Conservation (phyloP, 2,888 invertebrate species). For the Nycteola revayana region DNA sequence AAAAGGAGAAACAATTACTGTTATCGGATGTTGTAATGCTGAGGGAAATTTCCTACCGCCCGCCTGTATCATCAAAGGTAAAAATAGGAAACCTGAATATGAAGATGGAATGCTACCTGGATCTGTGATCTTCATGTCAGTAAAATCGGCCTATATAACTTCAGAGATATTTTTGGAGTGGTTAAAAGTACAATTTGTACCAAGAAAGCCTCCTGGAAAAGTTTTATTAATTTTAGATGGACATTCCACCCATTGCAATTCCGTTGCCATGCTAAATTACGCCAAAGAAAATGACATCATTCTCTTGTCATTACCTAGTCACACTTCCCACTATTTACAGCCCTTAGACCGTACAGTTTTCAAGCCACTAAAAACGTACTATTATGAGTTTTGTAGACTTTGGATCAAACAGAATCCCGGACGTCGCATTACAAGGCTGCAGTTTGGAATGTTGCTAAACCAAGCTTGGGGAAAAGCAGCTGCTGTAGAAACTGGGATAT, state of each 20-base stretch:
- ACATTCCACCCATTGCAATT: slow-evolving; percentile 19
- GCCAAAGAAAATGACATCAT: slow-evolving; percentile 18
- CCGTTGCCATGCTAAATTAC: slow-evolving; percentile 19
- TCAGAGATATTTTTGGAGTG: slow-evolving; percentile 17
- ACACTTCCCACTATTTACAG: slow-evolving; percentile 25
- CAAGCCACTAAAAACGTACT: slow-evolving; percentile 34
- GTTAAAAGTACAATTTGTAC: slow-evolving; percentile 17
- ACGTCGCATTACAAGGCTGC: slow-evolving; percentile 10
- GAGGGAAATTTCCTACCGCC: slow-evolving; percentile 31
- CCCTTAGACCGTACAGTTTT: slow-evolving; percentile 23
- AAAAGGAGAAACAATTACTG: slow-evolving; percentile 40
- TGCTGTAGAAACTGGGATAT: slow-evolving; percentile 23
- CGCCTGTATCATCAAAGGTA: slow-evolving; percentile 4
- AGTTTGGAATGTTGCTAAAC: slow-evolving; percentile 17
- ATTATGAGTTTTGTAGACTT: slow-evolving; percentile 20
- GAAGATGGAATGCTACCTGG: slow-evolving; percentile 23
- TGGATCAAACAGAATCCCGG: slow-evolving; percentile 17
- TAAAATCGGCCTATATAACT: slow-evolving; percentile 23
- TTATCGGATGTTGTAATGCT: slow-evolving; percentile 47
- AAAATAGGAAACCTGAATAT: slow-evolving; percentile 14
- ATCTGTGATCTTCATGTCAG: slow-evolving; percentile 16
- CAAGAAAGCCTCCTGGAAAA: slow-evolving; percentile 18
- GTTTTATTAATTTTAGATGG: slow-evolving; percentile 20
- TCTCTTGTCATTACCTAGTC: slow-evolving; percentile 17
- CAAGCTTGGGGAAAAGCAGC: slow-evolving; percentile 26